These are phyloP conservation scores for Halictus rubicundus DNA, from an alignment of 1,140 invertebrate species.

Conservation along the genomic window DNA sequence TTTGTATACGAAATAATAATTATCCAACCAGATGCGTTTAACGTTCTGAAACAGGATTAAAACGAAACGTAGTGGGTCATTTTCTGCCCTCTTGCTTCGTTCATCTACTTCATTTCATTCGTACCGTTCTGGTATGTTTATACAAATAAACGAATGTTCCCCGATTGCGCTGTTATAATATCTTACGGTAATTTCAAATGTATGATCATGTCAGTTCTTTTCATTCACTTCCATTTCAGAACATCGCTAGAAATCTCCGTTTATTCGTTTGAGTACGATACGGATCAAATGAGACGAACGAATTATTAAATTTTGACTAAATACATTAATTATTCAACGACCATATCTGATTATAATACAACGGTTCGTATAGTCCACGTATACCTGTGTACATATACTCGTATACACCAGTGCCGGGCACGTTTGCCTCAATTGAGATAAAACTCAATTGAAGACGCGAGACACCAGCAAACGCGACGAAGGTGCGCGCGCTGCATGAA, in stretches of 20 bases:
- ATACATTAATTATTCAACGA: slow-evolving; percentile 66
- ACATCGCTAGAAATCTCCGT: background rate
- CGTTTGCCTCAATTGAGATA: too few species aligned
- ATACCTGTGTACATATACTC: too few species aligned
- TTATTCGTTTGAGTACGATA: background rate
- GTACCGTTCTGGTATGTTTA: background rate
- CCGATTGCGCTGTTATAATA: too few species aligned
- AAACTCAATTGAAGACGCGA: too few species aligned
- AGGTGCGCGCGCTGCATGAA: too few species aligned
- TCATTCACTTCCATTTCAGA: too few species aligned
- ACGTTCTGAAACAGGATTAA: slow-evolving; percentile 65
- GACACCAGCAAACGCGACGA: too few species aligned
- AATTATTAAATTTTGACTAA: slow-evolving; percentile 59
- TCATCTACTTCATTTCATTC: slow-evolving; percentile 9
- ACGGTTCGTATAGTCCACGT: background rate
- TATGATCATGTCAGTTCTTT: too few species aligned
- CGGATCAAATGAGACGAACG: background rate
- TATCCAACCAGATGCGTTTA: slow-evolving; percentile 58
- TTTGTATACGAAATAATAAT: slow-evolving; percentile 37
- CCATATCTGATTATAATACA: slow-evolving; percentile 53
- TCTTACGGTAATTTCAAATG: too few species aligned
- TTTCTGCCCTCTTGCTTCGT: slow-evolving; percentile 47
- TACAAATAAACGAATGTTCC: background rate
- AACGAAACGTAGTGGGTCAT: slow-evolving; percentile 61
- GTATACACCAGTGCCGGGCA: too few species aligned